These are phyloP conservation scores for Myotis myotis DNA, from an alignment of 2,797 vertebrate species.

Conservation along the genomic window DNA sequence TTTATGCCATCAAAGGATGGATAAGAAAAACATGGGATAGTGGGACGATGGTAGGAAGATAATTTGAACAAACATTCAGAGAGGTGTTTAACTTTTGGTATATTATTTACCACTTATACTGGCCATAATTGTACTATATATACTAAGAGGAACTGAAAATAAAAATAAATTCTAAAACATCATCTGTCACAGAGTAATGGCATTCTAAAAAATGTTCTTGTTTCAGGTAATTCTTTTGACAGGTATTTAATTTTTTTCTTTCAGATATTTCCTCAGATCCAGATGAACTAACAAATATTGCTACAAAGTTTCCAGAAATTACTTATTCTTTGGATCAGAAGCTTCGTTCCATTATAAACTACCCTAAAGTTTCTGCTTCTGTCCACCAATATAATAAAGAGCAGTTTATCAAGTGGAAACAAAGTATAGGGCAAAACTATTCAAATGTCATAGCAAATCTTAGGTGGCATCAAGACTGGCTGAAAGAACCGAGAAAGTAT, in stretches of 20 bases:
- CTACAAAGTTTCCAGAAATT: conserved; percentile 84
- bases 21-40: not conserved
- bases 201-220: not conserved
- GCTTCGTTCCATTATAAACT: conserved; percentile 89
- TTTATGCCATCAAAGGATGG: not conserved
- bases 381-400: conserved; percentile 94
- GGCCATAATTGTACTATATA: not conserved
- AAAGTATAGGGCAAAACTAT: conserved; percentile 90
- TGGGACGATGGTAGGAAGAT: not conserved
- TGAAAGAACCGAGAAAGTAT: conserved; percentile 85
- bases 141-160: conserved; percentile 18
- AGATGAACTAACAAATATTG: conserved; percentile 92
- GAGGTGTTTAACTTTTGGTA: not conserved
- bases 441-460: conserved; percentile 91
- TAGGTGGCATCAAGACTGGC: conserved; percentile 95
- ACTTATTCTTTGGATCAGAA: conserved; percentile 87
- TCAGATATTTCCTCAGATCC: conserved; percentile 91
- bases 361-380: conserved; percentile 89
- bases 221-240: conserved; percentile 2
- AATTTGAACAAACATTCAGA: not conserved
- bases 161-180: conserved; percentile 10
- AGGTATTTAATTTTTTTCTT: conserved; percentile 67
- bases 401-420: conserved; percentile 90
- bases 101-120: not conserved
- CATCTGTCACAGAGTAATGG: not conserved